Conservation (phyloP, 1,140 invertebrate species). For the Calephelis nemesis region DNA sequence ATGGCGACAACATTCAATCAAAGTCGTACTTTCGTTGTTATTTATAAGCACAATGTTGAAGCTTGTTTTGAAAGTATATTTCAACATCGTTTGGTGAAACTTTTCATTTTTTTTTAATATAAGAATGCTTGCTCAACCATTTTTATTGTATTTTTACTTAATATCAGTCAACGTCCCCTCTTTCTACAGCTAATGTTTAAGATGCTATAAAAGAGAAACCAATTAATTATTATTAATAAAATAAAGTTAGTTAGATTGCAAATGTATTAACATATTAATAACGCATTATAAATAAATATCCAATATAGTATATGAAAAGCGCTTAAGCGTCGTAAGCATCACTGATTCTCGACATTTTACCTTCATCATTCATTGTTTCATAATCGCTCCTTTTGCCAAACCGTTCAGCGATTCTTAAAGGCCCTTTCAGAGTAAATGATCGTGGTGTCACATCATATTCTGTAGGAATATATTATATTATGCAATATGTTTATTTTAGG, state of each 20-base stretch:
- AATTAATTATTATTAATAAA: no score
- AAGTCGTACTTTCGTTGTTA: no score
- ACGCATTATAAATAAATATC: conserved; percentile 7
- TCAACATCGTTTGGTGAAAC: no score
- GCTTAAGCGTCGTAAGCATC: conserved; percentile 19
- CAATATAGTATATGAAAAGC: conserved; percentile 21
- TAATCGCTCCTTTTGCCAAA: conserved; percentile 17
- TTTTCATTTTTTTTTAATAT: no score
- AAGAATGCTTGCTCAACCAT: no score
- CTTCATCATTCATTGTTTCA: conserved; percentile 14
- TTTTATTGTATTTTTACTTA: no score
- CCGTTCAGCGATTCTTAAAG: conserved; percentile 2
- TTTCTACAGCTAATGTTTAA: no score
- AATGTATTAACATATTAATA: conserved; percentile 20
- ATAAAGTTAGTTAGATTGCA: neutral
- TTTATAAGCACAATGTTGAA: no score
- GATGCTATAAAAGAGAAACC: no score
- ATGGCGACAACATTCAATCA: no score
- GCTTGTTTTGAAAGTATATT: no score
- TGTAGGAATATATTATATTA: conserved; percentile 8
- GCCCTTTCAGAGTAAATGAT: conserved; percentile 4
- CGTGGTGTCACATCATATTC: conserved; percentile 12
- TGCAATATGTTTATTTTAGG: neutral
- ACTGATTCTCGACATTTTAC: conserved; percentile 7
- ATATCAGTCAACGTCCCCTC: no score